Base-by-base conservation (phyloP, 2,113 vertebrate genomes). In the Sylvilagus bachmani region DNA sequence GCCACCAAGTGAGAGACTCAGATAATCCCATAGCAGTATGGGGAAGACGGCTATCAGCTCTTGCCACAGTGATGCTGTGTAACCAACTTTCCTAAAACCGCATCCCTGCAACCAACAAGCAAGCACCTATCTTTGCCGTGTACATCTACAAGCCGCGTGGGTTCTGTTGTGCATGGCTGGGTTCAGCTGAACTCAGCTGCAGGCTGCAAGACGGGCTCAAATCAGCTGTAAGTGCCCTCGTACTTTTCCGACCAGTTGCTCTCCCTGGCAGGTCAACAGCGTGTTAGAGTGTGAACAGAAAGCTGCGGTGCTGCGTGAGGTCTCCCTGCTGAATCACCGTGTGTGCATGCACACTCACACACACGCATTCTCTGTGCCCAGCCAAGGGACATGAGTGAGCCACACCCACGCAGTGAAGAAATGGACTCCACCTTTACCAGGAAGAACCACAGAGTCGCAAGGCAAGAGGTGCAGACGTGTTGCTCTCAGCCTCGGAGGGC, bases 71-170 rank as follows among this genome's bases (percentile, higher is more conserved):
- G 79, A 53, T 36, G 77, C 71, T 85, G n/a, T 31, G 17, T 91
- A 91, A 96, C 86, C 95, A 95, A 80, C 16, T 44, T 75, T 29
- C 62, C 93, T 27, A 8, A 84, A 86, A 70, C 3, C 5, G 14
- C 19, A 16, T 44, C 3, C 44, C 61, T 92, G 83, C 80, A 95
- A 78, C 51, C 14, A 77, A 16, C 36, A 84, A 49, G 44, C 12
- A 84, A 49, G 36, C 12, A 10, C 89, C n/a, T 70, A 10, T 69
- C 83, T 86, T 53, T 38, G 51, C 21, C 82, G 61, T 62, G 7
- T 74, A 31, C 84, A 11, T 55, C 21, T 79, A 1, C 6, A 79
- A 77, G 7, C 33, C n/a, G 24, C 61, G 88, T 94, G 92, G 53
- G 51, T 66, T 94, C 70, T 70, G 1, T 38, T 91, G 4, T 74